Evolutionary conservation across 2,888 invertebrate genomes (phyloP).

Genomic region (Dexiosoma caninum): DNA sequence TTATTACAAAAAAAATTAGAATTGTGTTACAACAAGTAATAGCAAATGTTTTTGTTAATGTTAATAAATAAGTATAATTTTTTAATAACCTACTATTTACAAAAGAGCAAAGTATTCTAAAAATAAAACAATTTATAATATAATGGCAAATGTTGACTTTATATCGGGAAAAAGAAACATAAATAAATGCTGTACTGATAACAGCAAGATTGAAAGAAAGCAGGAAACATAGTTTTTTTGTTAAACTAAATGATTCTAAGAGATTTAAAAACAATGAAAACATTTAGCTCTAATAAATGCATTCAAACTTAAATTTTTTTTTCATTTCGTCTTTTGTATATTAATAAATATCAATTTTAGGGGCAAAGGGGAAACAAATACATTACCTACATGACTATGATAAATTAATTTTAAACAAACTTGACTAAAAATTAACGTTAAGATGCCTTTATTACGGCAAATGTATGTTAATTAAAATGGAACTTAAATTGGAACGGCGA

Average conservation of each 20-base stretch:
- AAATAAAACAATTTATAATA: conserved; percentile 16
- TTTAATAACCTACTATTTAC: conserved; percentile 61
- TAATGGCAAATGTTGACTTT: conserved; percentile 42
- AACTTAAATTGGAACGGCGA: conserved; percentile 98
- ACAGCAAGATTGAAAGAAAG: background rate
- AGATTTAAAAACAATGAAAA: background rate
- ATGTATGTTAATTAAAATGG: conserved; percentile 88
- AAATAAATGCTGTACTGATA: background rate
- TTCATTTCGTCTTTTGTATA: background rate
- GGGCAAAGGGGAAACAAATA: background rate
- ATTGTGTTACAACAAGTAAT: conserved; percentile 3
- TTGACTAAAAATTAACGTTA: conserved; percentile 58
- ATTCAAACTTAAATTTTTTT: background rate
- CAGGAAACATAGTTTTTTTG: background rate
- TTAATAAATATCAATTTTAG: background rate
- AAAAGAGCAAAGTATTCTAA: conserved; percentile 12
- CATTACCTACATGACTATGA: conserved; percentile 47
- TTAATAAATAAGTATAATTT: conserved; percentile 37
- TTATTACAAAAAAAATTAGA: background rate
- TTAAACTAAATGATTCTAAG: conserved; percentile 2
- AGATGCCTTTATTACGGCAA: conserved; percentile 33
- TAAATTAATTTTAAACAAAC: conserved; percentile 43
- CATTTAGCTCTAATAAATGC: conserved; percentile 23
- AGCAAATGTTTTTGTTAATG: conserved; percentile 10
- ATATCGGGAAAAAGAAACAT: background rate